Conservation (phyloP, 1,140 invertebrate genomes). For the Ephestia elutella region DNA sequence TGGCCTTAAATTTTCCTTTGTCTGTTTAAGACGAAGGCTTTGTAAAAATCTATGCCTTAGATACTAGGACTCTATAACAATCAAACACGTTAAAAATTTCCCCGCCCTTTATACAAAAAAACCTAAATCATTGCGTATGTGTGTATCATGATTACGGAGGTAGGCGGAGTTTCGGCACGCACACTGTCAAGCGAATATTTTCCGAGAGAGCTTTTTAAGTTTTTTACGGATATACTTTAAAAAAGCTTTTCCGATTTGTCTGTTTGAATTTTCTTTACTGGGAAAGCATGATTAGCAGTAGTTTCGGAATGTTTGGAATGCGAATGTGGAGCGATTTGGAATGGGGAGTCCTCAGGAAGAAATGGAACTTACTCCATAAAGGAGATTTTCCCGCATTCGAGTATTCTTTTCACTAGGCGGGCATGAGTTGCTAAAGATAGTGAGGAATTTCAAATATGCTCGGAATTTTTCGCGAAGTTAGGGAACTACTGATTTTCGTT, state of each 20-base stretch:
- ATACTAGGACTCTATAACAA: constrained; percentile 36
- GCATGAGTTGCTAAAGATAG: constrained; percentile 33
- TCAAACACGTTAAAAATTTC: constrained; percentile 11
- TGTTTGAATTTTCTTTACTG: constrained; percentile 67
- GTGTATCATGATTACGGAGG: constrained; percentile 18
- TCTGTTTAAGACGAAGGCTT: constrained; percentile 19
- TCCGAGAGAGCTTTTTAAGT: constrained; percentile 35
- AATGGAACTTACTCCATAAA: constrained; percentile 46
- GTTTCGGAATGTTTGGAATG: constrained; percentile 54
- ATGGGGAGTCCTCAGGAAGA: constrained; percentile 16
- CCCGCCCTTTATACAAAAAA: constrained; percentile 1
- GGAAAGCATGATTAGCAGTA: constrained; percentile 36
- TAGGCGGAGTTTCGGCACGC: constrained; percentile 24
- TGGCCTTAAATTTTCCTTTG: not conserved
- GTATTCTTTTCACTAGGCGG: constrained; percentile 66
- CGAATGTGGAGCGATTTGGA: not conserved
- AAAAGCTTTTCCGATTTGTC: constrained; percentile 58
- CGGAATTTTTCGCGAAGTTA: not conserved
- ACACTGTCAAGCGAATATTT: constrained; percentile 11
- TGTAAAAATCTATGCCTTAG: constrained; percentile 35
- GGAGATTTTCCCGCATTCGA: constrained; percentile 72
- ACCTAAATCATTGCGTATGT: constrained; percentile 6
- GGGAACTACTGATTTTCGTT: too few relatives aligned
- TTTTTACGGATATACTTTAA: constrained; percentile 40
- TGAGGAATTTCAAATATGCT: constrained; percentile 17